These are phyloP conservation scores for Paratilapia polleni DNA, from an alignment of 2,113 vertebrate species.

Conservation along the genomic window DNA sequence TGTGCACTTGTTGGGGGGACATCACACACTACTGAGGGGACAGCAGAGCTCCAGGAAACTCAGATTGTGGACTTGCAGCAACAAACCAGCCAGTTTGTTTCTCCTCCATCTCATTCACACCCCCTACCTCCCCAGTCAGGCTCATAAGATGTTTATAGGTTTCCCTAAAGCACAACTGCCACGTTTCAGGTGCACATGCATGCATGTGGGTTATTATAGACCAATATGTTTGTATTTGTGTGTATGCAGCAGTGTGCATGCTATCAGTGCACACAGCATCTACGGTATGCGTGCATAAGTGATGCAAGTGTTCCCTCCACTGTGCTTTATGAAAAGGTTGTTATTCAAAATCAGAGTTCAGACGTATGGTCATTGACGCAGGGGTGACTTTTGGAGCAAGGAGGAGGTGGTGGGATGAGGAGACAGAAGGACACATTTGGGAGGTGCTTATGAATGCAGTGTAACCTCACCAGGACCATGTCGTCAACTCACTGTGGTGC, in stretches of 20 bases:
- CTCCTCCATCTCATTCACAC: constrained; percentile 21
- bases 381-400: not conserved
- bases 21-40: constrained; percentile 17
- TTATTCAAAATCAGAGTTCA: constrained; percentile 26
- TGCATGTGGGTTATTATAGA: constrained; percentile 60
- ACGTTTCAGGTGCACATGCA: constrained; percentile 65
- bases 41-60: constrained; percentile 21
- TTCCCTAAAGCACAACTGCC: constrained; percentile 63
- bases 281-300: constrained; percentile 35
- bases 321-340: constrained; percentile 59
- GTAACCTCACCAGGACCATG: constrained; percentile 31
- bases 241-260: constrained; percentile 53
- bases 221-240: constrained; percentile 41
- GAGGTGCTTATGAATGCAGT: not conserved
- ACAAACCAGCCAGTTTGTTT: constrained; percentile 27
- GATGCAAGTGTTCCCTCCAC: constrained; percentile 47
- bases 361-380: not conserved
- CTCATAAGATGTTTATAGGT: constrained; percentile 35
- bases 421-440: not conserved
- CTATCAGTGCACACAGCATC: constrained; percentile 49
- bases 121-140: constrained; percentile 36
- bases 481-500: constrained; percentile 62
- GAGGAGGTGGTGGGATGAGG: not conserved
- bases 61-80: constrained; percentile 2
- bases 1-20: constrained; percentile 23